Base-by-base conservation (phyloP, 2,113 vertebrate genomes). In the Micromys minutus region DNA sequence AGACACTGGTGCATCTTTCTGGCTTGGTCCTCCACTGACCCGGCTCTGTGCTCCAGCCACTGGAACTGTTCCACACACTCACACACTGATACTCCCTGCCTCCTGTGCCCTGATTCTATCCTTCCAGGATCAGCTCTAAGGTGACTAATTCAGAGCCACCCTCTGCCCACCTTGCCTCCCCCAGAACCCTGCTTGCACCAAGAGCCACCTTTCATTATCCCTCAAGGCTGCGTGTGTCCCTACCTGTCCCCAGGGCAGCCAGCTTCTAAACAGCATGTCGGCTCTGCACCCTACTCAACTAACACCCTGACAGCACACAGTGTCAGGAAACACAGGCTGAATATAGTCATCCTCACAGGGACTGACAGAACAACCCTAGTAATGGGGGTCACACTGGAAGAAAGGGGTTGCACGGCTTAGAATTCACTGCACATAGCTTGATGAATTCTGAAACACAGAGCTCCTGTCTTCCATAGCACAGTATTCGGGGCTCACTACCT, bases 121-220 rank as follows among this genome's bases (percentile, higher is more conserved):
- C 90, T 67, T 65, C 47, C 8, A 21, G 21, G 69, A 13, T 34
- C 10, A 10, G 39, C 75, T 26, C 72, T 16, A 0, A 12, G 50
- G n/a, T 5, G 42, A 17, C 75, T 29, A 4, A 19, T 12, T 47
- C 31, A 45, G 69, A 50, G 83, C 26, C 55, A 31, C 36, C 39
- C 61, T 84, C 59, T 69, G 19, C 75, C 21, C 39, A 22, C 39
- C 71, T 45, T 26, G 5, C 50, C 24, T 21, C 79, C 29, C 47
- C 4, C 0, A 3, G 57, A 3, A 3, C 42, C 61, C 72, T 21
- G 65, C 45, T 39, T 80, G 65, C 47, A 34, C 63, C 1, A 0
- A 2, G 16, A 21, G 34, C 21, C 17, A 17, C 1, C 0, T 0
- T 22, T 17, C 31, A 1, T 11, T 77, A 42, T 19, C n/a, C n/a